Percentiles rank a stretch among this genome's conserved stretches.
phyloP scores from a whole-genome alignment of 2,113 vertebrate species.

The Gobiocypris rarus region DNA sequence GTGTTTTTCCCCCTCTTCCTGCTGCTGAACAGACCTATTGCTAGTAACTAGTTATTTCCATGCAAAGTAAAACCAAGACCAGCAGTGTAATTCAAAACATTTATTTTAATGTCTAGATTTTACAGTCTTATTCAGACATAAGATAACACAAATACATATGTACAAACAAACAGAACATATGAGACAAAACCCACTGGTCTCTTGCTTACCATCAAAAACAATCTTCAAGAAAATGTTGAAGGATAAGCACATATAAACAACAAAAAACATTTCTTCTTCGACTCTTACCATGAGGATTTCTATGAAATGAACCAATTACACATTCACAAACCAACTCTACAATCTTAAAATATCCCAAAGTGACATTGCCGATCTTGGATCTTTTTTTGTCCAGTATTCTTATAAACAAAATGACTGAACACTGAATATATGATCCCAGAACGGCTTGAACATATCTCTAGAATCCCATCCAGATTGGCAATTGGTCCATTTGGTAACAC shows the following conservation, averaged over 20 bases:
- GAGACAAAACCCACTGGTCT: not conserved
- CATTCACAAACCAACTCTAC: not conserved
- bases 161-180: conserved; percentile 8
- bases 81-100: not conserved
- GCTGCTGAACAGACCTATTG: too few relatives aligned
- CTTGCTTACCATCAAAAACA: not conserved
- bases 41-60: too few relatives aligned
- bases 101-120: conserved; percentile 10
- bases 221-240: not conserved
- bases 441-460: not conserved
- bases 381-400: not conserved
- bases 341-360: not conserved
- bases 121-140: not conserved
- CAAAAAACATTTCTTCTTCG: not conserved
- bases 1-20: not conserved
- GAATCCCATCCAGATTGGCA: not conserved
- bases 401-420: not conserved
- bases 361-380: not conserved
- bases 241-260: not conserved
- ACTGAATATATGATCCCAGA: not conserved
- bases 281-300: not conserved
- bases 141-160: conserved; percentile 38
- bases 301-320: not conserved
- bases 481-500: conserved; percentile 11
- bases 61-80: not conserved